These are phyloP conservation scores for Amblyjoppa proteus DNA, from an alignment of 2,888 invertebrate species.

Conservation along the genomic window DNA sequence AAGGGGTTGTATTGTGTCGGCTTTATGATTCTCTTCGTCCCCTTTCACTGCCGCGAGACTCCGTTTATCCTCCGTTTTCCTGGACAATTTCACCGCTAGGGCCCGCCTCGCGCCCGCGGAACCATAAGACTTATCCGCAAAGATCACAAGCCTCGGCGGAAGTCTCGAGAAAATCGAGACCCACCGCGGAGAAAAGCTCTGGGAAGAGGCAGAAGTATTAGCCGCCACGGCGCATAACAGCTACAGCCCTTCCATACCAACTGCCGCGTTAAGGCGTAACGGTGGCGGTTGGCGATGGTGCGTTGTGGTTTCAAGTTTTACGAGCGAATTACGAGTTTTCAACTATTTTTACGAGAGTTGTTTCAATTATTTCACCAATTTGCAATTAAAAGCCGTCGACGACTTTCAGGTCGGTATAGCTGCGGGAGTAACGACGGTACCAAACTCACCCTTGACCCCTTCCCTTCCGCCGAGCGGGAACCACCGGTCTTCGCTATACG, in stretches of 20 bases:
- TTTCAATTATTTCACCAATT: slow-evolving; percentile 85
- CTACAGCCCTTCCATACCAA: slow-evolving; percentile 68
- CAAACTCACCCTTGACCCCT: slow-evolving; percentile 65
- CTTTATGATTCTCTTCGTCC: slow-evolving; percentile 40
- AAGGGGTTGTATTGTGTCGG: slow-evolving; percentile 48
- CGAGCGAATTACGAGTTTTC: slow-evolving; percentile 84
- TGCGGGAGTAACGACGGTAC: slow-evolving; percentile 47
- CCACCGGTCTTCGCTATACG: slow-evolving; percentile 37
- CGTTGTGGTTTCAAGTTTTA: slow-evolving; percentile 82
- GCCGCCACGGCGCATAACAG: slow-evolving; percentile 32
- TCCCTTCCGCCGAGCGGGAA: slow-evolving; percentile 40
- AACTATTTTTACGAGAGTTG: slow-evolving; percentile 85
- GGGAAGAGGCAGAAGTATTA: slow-evolving; percentile 59
- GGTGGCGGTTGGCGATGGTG: slow-evolving; percentile 78
- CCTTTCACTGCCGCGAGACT: slow-evolving; percentile 31
- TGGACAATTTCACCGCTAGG: slow-evolving; percentile 70
- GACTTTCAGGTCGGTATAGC: slow-evolving; percentile 66
- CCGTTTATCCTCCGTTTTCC: slow-evolving; percentile 70
- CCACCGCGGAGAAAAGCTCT: not conserved
- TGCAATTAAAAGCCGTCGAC: slow-evolving; percentile 83
- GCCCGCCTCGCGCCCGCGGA: slow-evolving; percentile 46
- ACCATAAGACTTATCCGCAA: slow-evolving; percentile 77
- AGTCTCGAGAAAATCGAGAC: slow-evolving; percentile 70
- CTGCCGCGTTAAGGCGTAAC: slow-evolving; percentile 73
- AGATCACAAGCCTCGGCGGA: slow-evolving; percentile 72